phyloP scores from a whole-genome alignment of 2,113 vertebrate species.

The Bostrychus sinensis region DNA sequence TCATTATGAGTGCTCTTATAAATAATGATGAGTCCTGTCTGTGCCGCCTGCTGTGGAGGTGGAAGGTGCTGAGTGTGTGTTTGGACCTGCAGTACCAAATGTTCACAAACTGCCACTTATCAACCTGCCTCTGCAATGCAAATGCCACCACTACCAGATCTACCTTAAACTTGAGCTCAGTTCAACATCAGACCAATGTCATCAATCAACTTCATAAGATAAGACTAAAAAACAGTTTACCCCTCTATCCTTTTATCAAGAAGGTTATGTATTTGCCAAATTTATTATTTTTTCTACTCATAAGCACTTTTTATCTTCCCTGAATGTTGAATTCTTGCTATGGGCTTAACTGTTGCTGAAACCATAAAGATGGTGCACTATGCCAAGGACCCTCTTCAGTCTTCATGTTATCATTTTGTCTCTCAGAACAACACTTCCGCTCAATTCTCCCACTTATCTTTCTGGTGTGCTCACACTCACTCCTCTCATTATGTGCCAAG shows the following conservation, averaged over 20 bases:
- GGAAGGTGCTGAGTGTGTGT: constrained; percentile 55
- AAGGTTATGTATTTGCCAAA: too few species aligned
- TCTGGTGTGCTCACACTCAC: constrained; percentile 40
- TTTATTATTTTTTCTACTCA: background rate
- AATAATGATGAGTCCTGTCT: constrained; percentile 66
- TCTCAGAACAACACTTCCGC: constrained; percentile 52
- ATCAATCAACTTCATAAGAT: too few species aligned
- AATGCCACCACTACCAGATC: constrained; percentile 32
- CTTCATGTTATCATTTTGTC: constrained; percentile 45
- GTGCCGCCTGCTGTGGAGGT: constrained; percentile 66
- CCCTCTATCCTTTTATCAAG: too few species aligned
- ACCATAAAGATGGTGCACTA: constrained; percentile 32
- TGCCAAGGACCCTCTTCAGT: constrained; percentile 9
- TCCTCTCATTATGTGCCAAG: constrained; percentile 68
- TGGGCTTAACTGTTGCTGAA: background rate
- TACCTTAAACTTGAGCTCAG: constrained; percentile 2
- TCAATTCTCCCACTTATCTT: constrained; percentile 64
- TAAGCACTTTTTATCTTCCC: background rate
- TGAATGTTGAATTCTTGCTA: background rate
- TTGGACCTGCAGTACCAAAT: constrained; percentile 63
- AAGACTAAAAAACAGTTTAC: too few species aligned
- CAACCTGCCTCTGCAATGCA: constrained; percentile 48
- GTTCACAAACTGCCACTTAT: constrained; percentile 67
- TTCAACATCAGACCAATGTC: too few species aligned
- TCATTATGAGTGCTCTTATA: constrained; percentile 54